Percentiles rank a stretch among this genome's conserved stretches.
These are phyloP conservation scores for Raja brachyura DNA, from an alignment of 2,113 vertebrate species.

Conservation along the genomic window DNA sequence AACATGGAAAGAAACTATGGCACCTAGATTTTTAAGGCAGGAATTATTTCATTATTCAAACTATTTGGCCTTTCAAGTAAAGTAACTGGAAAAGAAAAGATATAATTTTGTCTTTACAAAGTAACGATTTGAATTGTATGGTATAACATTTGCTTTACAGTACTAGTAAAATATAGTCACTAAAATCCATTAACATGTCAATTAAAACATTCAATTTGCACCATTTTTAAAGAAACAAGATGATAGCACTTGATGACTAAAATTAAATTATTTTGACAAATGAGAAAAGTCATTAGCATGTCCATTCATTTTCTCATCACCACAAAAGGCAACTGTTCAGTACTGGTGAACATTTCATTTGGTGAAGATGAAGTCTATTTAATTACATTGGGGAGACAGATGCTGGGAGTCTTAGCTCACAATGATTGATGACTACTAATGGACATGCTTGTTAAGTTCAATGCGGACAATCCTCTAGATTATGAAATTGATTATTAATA, in stretches of 20 bases:
- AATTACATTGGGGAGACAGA: conserved; percentile 40
- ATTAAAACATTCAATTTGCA: conserved; percentile 24
- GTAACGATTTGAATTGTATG: neutral
- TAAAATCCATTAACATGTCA: neutral
- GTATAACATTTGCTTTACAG: neutral
- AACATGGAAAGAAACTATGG: neutral
- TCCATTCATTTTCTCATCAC: conserved; percentile 7
- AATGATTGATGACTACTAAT: conserved; percentile 15
- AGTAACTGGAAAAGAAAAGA: neutral
- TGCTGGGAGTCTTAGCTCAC: conserved; percentile 18
- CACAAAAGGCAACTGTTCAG: conserved; percentile 30
- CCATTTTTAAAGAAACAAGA: neutral
- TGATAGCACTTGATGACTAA: neutral
- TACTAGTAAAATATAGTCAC: neutral
- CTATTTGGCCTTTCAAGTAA: neutral
- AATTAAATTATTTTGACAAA: conserved; percentile 40
- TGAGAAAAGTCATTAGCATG: conserved; percentile 37
- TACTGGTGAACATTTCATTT: conserved; percentile 4
- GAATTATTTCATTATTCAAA: neutral
- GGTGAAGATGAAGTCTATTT: conserved; percentile 38
- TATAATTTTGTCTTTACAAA: neutral
- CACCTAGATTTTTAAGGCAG: neutral
- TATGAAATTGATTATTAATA: neutral
- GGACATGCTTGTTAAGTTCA: neutral
- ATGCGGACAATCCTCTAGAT: neutral